These are phyloP conservation scores for Melanotus villosus DNA, from an alignment of 2,888 invertebrate species.

Conservation along the genomic window DNA sequence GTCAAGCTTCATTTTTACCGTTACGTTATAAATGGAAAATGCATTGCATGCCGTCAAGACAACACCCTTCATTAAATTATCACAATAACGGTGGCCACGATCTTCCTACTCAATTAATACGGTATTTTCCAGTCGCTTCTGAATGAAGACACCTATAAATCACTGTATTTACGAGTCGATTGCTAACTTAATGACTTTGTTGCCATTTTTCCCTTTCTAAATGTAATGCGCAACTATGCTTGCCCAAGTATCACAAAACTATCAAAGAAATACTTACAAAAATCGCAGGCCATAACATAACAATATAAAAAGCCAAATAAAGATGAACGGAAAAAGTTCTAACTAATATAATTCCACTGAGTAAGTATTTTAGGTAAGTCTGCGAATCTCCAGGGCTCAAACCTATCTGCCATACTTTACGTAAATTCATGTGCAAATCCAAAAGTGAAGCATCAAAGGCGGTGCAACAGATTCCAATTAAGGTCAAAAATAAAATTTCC, in stretches of 20 bases:
- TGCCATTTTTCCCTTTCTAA: too few species aligned
- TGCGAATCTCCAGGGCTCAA: constrained; percentile 70
- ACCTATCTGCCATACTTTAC: constrained; percentile 72
- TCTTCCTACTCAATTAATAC: not conserved
- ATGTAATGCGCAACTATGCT: not conserved
- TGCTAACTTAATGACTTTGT: too few species aligned
- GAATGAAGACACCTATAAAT: too few species aligned
- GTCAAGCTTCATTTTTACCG: not conserved
- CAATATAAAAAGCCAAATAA: constrained; percentile 72
- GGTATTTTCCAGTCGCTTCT: not conserved
- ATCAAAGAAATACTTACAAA: constrained; percentile 65
- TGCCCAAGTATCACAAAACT: not conserved
- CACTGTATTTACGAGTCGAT: too few species aligned
- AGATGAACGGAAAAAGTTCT: constrained; percentile 73
- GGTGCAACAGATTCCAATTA: constrained; percentile 70
- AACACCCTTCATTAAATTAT: not conserved
- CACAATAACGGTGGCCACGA: not conserved
- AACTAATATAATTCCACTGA: constrained; percentile 70
- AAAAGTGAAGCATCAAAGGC: constrained; percentile 73
- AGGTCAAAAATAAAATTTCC: constrained; percentile 71
- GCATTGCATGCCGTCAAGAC: not conserved
- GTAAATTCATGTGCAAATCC: constrained; percentile 71
- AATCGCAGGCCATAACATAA: constrained; percentile 72
- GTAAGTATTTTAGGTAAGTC: constrained; percentile 69
- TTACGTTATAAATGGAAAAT: not conserved